phyloP scores from a whole-genome alignment of 2,113 vertebrate genomes.

The Coptodon rendalli region DNA sequence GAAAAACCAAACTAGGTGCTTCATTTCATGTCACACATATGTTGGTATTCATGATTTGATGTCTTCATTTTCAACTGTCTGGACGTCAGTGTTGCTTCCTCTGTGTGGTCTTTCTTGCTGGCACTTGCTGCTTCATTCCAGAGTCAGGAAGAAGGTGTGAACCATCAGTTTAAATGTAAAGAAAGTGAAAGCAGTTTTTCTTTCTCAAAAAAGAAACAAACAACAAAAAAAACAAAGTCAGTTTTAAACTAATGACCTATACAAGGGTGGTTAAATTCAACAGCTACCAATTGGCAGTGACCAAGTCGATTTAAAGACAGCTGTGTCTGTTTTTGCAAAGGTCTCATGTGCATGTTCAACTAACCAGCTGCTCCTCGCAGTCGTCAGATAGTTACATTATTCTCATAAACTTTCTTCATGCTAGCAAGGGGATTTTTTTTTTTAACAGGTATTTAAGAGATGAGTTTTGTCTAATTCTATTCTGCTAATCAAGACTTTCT shows the following conservation, averaged over 20 bases:
- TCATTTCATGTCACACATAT: neutral
- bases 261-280: neutral
- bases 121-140: constrained; percentile 39
- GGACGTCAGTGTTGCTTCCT: constrained; percentile 9
- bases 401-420: neutral
- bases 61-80: neutral
- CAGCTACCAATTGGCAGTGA: rapidly evolving
- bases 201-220: neutral
- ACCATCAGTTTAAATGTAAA: neutral
- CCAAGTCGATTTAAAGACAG: neutral
- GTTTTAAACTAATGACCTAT: neutral
- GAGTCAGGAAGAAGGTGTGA: neutral
- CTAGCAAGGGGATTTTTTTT: neutral
- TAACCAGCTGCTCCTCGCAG: neutral
- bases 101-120: constrained; percentile 15
- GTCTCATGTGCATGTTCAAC: constrained; percentile 20
- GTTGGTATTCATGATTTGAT: neutral
- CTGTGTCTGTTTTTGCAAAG: neutral
- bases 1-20: neutral
- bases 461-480: neutral
- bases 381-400: constrained; percentile 8
- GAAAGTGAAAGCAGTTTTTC: neutral
- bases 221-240: neutral
- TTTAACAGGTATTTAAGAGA: neutral
- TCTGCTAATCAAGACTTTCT: neutral